Evolutionary conservation across 2,888 invertebrate genomes (phyloP).

Genomic region (Hemithea aestivaria): DNA sequence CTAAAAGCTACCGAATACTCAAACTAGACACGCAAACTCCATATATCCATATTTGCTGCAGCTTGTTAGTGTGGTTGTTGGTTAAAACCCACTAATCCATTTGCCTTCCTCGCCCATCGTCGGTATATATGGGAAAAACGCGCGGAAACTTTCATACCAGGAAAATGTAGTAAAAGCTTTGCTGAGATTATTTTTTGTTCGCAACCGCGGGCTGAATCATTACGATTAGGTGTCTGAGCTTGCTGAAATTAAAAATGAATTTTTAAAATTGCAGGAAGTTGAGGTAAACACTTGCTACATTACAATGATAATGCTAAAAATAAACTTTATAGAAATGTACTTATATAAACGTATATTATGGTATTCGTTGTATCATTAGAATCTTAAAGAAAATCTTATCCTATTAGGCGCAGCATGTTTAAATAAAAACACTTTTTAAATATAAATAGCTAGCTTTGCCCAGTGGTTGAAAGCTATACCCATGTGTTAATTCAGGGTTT

Average conservation of each 20-base stretch:
- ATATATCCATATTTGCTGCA: conserved; percentile 20
- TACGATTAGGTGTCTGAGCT: conserved; percentile 10
- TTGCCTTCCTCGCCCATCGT: conserved; percentile 47
- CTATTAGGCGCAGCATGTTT: no score
- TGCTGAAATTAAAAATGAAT: conserved; percentile 1
- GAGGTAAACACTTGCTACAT: no score
- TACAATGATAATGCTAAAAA: no score
- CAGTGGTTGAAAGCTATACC: no score
- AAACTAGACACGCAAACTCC: conserved; percentile 5
- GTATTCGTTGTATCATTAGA: no score
- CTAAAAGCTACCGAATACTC: no score
- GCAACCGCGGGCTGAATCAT: conserved; percentile 7
- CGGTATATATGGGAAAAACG: conserved; percentile 39
- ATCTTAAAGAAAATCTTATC: no score
- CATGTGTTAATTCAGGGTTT: no score
- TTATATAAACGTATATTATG: no score
- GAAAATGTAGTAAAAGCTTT: conserved; percentile 38
- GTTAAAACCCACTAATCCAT: conserved; percentile 66
- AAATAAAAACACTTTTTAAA: no score
- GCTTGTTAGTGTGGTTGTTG: conserved; percentile 33
- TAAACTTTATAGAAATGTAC: no score
- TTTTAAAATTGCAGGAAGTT: not conserved
- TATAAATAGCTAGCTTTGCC: no score
- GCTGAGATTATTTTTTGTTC: conserved; percentile 33
- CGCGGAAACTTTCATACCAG: conserved; percentile 36